Evolutionary conservation across 1,140 invertebrate genomes (phyloP).

Genomic region (Harpegnathos saltator): DNA sequence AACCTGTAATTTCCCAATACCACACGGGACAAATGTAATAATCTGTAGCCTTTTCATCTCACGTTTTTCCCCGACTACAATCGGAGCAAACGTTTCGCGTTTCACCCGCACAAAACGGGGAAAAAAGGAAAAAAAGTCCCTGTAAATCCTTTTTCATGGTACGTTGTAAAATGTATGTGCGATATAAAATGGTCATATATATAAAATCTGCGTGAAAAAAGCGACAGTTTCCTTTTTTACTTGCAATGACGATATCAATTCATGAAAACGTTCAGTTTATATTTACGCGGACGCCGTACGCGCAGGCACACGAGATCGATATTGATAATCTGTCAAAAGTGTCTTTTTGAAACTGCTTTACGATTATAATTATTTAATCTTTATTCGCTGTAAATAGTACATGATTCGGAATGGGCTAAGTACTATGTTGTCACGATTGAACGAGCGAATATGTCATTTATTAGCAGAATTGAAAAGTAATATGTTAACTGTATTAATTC

Average conservation of each 20-base stretch:
- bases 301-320: background rate
- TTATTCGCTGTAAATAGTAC: too few relatives aligned
- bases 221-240: background rate
- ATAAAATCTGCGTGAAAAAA: constrained; percentile 2
- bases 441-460: too few relatives aligned
- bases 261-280: background rate
- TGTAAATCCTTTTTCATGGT: constrained; percentile 43
- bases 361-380: constrained; percentile 3
- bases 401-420: too few relatives aligned
- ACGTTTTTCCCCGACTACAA: constrained; percentile 19
- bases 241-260: constrained; percentile 33
- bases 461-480: too few relatives aligned
- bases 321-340: background rate
- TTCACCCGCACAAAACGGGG: background rate
- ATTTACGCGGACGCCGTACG: background rate
- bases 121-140: constrained; percentile 18
- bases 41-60: constrained; percentile 45
- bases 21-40: constrained; percentile 34
- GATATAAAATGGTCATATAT: background rate
- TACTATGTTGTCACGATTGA: too few relatives aligned
- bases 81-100: constrained; percentile 32
- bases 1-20: constrained; percentile 39
- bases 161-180: constrained; percentile 35
- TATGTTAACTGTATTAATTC: too few relatives aligned
- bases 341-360: background rate